These are phyloP conservation scores for Polydrusus tereticollis DNA, from an alignment of 2,888 invertebrate species.

Conservation along the genomic window DNA sequence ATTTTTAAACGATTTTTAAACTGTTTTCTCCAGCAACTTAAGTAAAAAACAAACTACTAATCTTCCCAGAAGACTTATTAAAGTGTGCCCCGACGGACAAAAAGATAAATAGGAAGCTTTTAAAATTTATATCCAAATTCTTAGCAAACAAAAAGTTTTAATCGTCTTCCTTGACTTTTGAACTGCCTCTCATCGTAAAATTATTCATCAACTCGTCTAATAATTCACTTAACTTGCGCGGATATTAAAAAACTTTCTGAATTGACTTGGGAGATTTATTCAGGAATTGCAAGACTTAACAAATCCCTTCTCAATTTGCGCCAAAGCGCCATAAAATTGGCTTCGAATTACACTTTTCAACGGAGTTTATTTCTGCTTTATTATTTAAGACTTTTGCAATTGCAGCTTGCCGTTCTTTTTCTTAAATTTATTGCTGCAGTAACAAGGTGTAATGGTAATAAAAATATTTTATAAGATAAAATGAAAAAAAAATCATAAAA, in stretches of 20 bases:
- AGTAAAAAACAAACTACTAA: neutral
- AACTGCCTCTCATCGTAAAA: slow-evolving; percentile 3
- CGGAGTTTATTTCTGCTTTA: slow-evolving; percentile 28
- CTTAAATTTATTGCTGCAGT: slow-evolving; percentile 6
- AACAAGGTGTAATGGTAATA: slow-evolving; percentile 2
- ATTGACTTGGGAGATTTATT: slow-evolving; percentile 36
- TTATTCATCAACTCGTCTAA: slow-evolving; percentile 29
- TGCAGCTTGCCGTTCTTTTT: slow-evolving; percentile 11
- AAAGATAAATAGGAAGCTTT: slow-evolving; percentile 5
- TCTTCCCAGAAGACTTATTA: neutral
- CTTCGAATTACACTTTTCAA: slow-evolving; percentile 24
- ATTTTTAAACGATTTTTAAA: too few relatives aligned
- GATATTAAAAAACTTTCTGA: slow-evolving; percentile 35
- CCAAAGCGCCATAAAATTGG: slow-evolving; percentile 38
- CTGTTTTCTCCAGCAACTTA: neutral
- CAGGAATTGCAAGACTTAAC: slow-evolving; percentile 28
- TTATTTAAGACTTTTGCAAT: slow-evolving; percentile 18
- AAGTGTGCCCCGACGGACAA: neutral
- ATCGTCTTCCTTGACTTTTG: neutral
- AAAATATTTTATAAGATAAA: slow-evolving; percentile 1
- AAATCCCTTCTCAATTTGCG: slow-evolving; percentile 32
- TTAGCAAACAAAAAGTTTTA: slow-evolving; percentile 20
- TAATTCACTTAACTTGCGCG: slow-evolving; percentile 34
- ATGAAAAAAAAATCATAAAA: neutral
- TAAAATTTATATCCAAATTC: slow-evolving; percentile 14